Conservation (phyloP, 2,113 vertebrate species). For the Bathybates hornii region DNA sequence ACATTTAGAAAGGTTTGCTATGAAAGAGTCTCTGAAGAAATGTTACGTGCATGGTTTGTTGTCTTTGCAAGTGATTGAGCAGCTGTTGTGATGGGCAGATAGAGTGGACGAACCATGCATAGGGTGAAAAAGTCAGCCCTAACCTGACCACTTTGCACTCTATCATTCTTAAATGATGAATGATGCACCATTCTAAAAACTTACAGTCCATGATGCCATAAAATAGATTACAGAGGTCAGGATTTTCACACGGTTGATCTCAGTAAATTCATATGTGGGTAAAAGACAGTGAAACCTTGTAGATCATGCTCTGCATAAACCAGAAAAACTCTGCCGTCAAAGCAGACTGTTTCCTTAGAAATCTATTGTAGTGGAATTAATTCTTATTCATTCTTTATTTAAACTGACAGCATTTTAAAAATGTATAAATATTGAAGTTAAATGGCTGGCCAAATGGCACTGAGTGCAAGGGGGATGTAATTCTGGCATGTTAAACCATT, state of each 20-base stretch:
- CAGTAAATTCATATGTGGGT: neutral
- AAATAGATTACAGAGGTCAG: neutral
- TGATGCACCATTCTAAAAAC: neutral
- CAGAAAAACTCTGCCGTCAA: neutral
- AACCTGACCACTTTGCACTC: neutral
- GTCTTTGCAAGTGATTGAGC: neutral
- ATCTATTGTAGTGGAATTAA: neutral
- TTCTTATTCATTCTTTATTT: neutral
- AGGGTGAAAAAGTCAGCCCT: neutral
- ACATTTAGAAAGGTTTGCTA: neutral
- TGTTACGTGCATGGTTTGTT: fast-evolving
- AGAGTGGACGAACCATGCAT: neutral
- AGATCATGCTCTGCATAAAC: neutral
- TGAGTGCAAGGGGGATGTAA: neutral
- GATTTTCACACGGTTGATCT: neutral
- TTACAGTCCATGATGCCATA: fast-evolving
- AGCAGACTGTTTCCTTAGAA: neutral
- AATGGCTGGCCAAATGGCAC: fast-evolving
- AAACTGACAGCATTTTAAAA: neutral
- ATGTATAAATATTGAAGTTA: neutral
- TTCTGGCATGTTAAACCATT: neutral
- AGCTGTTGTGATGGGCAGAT: neutral
- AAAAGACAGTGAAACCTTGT: neutral
- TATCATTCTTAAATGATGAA: neutral
- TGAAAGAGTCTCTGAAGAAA: neutral